Conservation (phyloP, 2,888 invertebrate species). For the Tethea ocularis region DNA sequence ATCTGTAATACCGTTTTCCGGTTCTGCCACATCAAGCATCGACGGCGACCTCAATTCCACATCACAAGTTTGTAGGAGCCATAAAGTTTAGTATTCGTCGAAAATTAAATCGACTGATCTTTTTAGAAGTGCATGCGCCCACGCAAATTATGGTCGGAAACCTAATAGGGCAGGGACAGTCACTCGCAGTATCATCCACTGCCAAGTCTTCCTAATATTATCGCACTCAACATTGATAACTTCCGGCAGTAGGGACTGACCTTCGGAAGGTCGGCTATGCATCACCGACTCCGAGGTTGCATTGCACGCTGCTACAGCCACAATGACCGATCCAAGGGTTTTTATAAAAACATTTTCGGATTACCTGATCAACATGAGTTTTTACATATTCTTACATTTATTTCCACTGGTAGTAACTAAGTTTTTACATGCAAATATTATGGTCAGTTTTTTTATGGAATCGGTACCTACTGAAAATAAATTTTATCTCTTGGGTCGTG, state of each 20-base stretch:
- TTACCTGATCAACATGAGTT: background rate
- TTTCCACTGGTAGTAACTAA: background rate
- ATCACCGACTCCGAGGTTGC: slow-evolving; percentile 1
- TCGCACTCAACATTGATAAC: slow-evolving; percentile 8
- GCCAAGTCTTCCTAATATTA: slow-evolving; percentile 5
- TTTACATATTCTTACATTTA: background rate
- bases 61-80: background rate
- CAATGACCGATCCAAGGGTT: slow-evolving; percentile 7
- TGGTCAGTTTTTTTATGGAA: background rate
- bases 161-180: background rate
- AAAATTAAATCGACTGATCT: background rate
- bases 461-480: background rate
- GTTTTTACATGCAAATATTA: background rate
- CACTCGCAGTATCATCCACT: background rate
- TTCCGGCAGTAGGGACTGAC: slow-evolving; percentile 7
- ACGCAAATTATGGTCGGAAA: background rate
- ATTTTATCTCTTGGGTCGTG: background rate
- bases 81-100: background rate
- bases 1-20: slow-evolving; percentile 62
- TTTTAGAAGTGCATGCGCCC: background rate
- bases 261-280: slow-evolving; percentile 8
- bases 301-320: too few relatives aligned
- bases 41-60: slow-evolving; percentile 39
- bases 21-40: slow-evolving; percentile 45
- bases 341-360: background rate